These are phyloP conservation scores for Sarcoramphus papa DNA, from an alignment of 2,797 vertebrate species.

Conservation along the genomic window DNA sequence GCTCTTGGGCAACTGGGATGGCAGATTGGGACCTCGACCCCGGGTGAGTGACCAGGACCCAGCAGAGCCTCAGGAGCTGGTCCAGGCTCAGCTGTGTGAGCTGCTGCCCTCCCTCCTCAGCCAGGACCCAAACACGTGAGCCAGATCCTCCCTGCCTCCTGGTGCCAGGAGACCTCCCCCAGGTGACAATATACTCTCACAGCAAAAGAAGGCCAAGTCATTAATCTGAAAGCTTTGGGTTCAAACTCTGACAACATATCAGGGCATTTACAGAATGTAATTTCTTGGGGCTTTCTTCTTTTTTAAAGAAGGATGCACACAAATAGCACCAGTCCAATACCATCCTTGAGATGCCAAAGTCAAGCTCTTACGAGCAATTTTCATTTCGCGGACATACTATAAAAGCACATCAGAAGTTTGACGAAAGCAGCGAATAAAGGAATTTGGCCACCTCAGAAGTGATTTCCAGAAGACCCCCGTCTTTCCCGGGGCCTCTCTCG, in stretches of 20 bases:
- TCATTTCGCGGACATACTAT: too few relatives aligned
- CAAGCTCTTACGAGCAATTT: rapidly evolving
- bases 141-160: background rate
- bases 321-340: background rate
- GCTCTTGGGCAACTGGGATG: background rate
- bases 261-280: background rate
- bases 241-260: background rate
- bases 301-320: background rate
- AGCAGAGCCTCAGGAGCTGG: background rate
- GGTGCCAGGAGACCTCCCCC: background rate
- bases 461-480: background rate
- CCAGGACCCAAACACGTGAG: background rate
- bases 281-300: rapidly evolving
- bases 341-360: background rate
- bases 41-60: rapidly evolving
- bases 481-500: rapidly evolving
- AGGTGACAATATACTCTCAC: background rate
- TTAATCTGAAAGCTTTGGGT: background rate
- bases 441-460: background rate
- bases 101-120: background rate
- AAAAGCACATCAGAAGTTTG: background rate
- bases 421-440: rapidly evolving
- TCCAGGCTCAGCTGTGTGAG: background rate
- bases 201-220: background rate
- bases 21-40: rapidly evolving